Evolutionary conservation across 2,797 vertebrate genomes (phyloP).

Genomic region (Threskiornis aethiopicus): DNA sequence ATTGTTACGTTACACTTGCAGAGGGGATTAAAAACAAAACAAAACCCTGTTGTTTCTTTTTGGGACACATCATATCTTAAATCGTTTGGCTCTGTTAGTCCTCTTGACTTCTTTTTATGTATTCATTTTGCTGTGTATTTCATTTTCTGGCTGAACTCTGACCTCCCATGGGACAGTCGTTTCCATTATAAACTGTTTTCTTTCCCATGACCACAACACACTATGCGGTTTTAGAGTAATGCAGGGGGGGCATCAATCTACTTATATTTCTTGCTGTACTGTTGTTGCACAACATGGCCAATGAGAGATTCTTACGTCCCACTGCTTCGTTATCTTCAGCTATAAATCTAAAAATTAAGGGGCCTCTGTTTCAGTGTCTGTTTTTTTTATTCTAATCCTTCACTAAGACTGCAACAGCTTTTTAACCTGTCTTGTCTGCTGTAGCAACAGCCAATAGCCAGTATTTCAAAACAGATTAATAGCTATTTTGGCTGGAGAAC

Average conservation of each 20-base stretch:
- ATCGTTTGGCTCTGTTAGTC: background rate
- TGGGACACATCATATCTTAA: background rate
- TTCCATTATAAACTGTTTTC: constrained; percentile 59
- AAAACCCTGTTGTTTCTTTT: background rate
- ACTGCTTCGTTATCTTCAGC: background rate
- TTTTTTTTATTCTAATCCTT: background rate
- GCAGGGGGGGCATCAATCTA: background rate
- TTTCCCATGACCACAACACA: constrained; percentile 53
- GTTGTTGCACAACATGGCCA: background rate
- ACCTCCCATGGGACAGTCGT: constrained; percentile 15
- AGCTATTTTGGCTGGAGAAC: background rate
- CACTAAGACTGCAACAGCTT: background rate
- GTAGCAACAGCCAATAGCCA: background rate
- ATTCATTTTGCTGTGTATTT: constrained; percentile 29
- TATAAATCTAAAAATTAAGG: background rate
- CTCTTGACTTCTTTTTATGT: constrained; percentile 1
- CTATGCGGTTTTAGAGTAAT: constrained; percentile 34
- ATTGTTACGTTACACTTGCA: background rate
- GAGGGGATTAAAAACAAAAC: background rate
- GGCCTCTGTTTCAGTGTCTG: background rate
- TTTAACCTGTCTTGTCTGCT: background rate
- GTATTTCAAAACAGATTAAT: background rate
- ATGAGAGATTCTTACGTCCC: background rate
- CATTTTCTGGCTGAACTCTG: constrained; percentile 48
- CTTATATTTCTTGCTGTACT: background rate